Evolutionary conservation across 2,113 vertebrate species (phyloP).

Genomic region (Epinephelus lanceolatus): DNA sequence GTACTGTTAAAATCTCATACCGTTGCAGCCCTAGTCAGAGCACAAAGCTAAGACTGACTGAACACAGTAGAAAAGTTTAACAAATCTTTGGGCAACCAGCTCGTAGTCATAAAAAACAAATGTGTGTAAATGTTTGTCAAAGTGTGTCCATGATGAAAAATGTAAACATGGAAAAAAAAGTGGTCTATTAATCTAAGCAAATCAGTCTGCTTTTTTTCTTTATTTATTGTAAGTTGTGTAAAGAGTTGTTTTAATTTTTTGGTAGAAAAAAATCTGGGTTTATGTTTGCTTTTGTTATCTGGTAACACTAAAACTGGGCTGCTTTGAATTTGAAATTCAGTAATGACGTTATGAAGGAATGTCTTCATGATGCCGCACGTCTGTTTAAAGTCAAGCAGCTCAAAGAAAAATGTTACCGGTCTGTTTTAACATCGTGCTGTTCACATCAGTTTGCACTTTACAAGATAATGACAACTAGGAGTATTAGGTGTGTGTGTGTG

Average conservation of each 20-base stretch:
- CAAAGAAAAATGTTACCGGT: background rate
- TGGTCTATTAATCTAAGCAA: background rate
- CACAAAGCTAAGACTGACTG: background rate
- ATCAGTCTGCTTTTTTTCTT: background rate
- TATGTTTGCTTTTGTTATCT: background rate
- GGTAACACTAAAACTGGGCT: background rate
- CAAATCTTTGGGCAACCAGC: slow-evolving; percentile 9
- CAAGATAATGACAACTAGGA: background rate
- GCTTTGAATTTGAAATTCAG: background rate
- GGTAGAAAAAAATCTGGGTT: slow-evolving; percentile 5
- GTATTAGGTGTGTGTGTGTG: background rate
- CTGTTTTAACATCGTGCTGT: background rate
- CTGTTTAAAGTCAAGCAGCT: background rate
- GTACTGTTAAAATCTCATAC: too few relatives aligned
- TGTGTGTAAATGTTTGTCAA: slow-evolving; percentile 4
- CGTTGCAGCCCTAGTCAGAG: too few relatives aligned
- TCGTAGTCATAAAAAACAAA: background rate
- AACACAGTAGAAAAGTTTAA: background rate
- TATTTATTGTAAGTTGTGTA: slow-evolving; percentile 11
- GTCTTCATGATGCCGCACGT: background rate
- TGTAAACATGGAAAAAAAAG: background rate
- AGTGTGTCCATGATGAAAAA: background rate
- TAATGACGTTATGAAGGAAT: background rate
- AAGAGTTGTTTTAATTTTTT: slow-evolving; percentile 16
- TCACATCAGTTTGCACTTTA: background rate